Conservation (phyloP, 2,888 invertebrate genomes). For the Eilema caniola region DNA sequence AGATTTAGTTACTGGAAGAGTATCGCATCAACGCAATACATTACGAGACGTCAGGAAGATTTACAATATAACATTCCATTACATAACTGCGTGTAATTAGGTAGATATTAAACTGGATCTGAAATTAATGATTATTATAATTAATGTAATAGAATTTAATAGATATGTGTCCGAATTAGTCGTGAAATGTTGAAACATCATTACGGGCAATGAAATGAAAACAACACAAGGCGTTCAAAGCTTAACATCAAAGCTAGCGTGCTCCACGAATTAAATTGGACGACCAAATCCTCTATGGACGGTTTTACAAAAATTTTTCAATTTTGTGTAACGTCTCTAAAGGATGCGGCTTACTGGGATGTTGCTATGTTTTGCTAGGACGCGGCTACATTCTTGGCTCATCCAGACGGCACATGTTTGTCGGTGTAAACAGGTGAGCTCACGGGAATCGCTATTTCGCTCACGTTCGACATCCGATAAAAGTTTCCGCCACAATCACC, state of each 20-base stretch:
- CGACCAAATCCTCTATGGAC: not conserved
- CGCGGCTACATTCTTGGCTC: constrained; percentile 33
- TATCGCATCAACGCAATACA: not conserved
- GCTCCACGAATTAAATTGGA: constrained; percentile 10
- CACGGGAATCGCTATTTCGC: constrained; percentile 84
- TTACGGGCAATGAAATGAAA: constrained; percentile 7
- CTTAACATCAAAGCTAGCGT: constrained; percentile 7
- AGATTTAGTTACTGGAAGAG: constrained; percentile 58
- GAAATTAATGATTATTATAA: not conserved
- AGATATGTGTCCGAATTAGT: not conserved
- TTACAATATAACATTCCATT: not conserved
- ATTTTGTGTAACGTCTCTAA: constrained; percentile 10
- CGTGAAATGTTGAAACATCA: constrained; percentile 10
- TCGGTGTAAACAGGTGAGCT: constrained; percentile 75
- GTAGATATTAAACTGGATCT: not conserved
- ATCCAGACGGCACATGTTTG: constrained; percentile 58
- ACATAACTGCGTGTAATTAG: not conserved
- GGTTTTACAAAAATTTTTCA: not conserved
- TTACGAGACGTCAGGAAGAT: not conserved
- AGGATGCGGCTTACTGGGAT: not conserved
- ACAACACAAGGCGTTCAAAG: constrained; percentile 9
- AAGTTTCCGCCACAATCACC: constrained; percentile 87
- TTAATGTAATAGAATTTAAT: too few species aligned
- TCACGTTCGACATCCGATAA: constrained; percentile 87
- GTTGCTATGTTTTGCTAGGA: constrained; percentile 7